A percentile compares a stretch with the other conserved stretches of the same genome.
Evolutionary conservation across 2,888 invertebrate genomes (phyloP).

Genomic region (Lasioglossum zephyrum): DNA sequence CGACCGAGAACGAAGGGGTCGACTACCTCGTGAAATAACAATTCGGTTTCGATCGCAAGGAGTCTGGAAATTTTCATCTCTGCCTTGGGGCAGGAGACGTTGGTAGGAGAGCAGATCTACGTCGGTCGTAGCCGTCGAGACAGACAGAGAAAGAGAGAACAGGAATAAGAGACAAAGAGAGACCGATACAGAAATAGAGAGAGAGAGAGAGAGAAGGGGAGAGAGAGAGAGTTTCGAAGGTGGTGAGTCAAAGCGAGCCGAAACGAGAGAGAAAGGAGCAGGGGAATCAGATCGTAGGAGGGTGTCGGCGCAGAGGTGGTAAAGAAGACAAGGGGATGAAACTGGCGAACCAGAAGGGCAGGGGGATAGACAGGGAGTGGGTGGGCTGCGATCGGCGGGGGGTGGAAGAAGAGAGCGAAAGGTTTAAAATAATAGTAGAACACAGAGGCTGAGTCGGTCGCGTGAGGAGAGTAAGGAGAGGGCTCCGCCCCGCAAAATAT

Average conservation of each 20-base stretch:
- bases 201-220: neutral
- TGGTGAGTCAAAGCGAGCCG: slow-evolving; percentile 28
- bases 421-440: slow-evolving; percentile 81
- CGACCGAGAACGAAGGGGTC: slow-evolving; percentile 60
- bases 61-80: slow-evolving; percentile 76
- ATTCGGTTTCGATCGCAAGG: slow-evolving; percentile 75
- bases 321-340: slow-evolving; percentile 69
- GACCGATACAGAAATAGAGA: neutral
- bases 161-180: slow-evolving; percentile 10
- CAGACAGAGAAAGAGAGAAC: neutral
- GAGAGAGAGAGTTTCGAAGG: slow-evolving; percentile 42
- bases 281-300: slow-evolving; percentile 49
- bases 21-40: slow-evolving; percentile 77
- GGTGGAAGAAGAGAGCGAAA: slow-evolving; percentile 64
- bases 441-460: slow-evolving; percentile 75
- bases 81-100: slow-evolving; percentile 68
- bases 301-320: slow-evolving; percentile 60
- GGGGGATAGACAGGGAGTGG: neutral
- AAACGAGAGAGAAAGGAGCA: slow-evolving; percentile 49
- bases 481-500: slow-evolving; percentile 84
- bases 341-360: slow-evolving; percentile 65
- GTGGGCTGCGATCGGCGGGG: slow-evolving; percentile 28
- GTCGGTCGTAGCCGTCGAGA: slow-evolving; percentile 43
- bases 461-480: slow-evolving; percentile 75
- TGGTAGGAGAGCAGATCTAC: slow-evolving; percentile 46